A percentile compares a stretch with the other conserved stretches of the same genome.
Evolutionary conservation across 1,140 invertebrate genomes (phyloP).

Genomic region (Bombus soroeensis): DNA sequence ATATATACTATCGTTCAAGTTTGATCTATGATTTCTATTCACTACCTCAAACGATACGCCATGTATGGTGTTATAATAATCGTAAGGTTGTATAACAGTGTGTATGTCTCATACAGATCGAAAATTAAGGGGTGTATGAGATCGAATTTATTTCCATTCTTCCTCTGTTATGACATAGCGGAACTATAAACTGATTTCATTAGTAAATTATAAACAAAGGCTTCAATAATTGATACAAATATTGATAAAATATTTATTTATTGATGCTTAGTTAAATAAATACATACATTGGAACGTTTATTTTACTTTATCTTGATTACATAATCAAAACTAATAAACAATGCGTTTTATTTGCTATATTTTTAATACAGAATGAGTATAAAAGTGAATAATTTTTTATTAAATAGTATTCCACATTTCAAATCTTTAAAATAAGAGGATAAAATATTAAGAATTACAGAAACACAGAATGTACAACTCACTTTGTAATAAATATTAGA

Average conservation of each 20-base stretch:
- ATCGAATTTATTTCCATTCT: not conserved
- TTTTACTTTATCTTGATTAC: not conserved
- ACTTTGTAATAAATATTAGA: not conserved
- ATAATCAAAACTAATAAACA: not conserved
- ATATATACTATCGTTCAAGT: not conserved
- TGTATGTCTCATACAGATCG: not conserved
- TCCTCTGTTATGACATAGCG: not conserved
- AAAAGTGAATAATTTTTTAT: not conserved
- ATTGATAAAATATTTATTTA: not conserved
- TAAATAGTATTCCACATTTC: not conserved
- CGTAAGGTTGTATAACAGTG: not conserved
- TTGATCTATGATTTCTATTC: not conserved
- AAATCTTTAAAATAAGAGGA: too few relatives aligned
- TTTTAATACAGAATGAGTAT: not conserved
- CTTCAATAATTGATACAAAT: not conserved
- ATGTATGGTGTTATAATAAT: not conserved
- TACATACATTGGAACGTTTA: not conserved
- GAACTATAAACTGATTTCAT: not conserved
- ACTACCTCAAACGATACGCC: not conserved
- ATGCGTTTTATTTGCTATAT: not conserved
- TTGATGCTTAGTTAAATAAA: not conserved
- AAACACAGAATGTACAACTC: not conserved
- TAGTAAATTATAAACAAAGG: not conserved
- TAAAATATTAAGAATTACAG: not conserved
- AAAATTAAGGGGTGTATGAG: not conserved